Base-by-base conservation (phyloP, 2,113 vertebrate species). In the Sardina pilchardus region DNA sequence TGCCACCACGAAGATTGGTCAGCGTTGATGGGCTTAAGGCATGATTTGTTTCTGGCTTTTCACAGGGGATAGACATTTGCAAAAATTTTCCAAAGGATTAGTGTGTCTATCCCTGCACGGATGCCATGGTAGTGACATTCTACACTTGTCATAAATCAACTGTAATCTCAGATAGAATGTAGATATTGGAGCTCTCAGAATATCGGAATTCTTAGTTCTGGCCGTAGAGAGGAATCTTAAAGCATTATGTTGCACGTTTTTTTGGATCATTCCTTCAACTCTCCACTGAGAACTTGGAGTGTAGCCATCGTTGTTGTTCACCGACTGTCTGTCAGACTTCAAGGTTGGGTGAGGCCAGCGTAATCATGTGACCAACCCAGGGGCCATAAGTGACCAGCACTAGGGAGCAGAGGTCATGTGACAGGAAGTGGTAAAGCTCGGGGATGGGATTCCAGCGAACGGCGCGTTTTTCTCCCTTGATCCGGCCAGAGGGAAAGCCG, bases 381-480 rank as follows among this genome's bases (percentile, higher is more conserved):
- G 59, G 71, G 71, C 71, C 71, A 78, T 34, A 78, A 39, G 30
- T 34, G 10, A 78, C 71, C 4, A 34, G 39, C 17, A 78, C 30
- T 36, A 34, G 17, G n/a, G 84, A 84, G 85, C 89, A 87, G 43
- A 85, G 89, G 87, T 90, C 84, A 90, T 90, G 89, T 88, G 89
- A 90, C 89, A 88, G 89, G 87, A 90, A 90, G 82, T 86, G 84
- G 80, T 85, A 71, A 30, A 47, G 78, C 87, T 42, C 9, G 39
- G 81, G 75, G 30, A 82, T 45, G 50, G 5, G 71, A 78, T 78
- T 78, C 71, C 71, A 36, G 71, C 16, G 12, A 78, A 16, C 39
- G 10, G 14, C 16, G 12, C 30, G 24, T 71, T 16, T 34, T 26
- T 78, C 30, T 78, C 71, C 34, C 71, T 78, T 39, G 30, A 17